Evolutionary conservation across 2,888 invertebrate species (phyloP), one percentile per base, ranked within the genome.

Genomic region (Cordilura impudica): DNA sequence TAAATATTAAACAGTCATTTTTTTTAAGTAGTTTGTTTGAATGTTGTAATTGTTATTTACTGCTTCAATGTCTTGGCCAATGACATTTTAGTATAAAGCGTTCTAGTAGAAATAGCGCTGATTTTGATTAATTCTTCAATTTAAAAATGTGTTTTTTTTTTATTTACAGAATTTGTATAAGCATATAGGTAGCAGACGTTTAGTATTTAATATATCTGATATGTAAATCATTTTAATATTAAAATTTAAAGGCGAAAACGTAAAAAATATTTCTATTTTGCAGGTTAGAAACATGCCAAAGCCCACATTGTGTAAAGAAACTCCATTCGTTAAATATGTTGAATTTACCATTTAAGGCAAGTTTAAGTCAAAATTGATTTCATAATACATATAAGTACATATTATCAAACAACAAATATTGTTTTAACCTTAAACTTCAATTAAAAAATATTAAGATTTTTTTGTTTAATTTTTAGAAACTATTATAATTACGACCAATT

Each of bases 41-140:
- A 39, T 35, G 35, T 35, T n/a, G 12, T 61, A 61, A 60, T 63
- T 54, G 12, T 61, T 69, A 60, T 63, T 54, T 39, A 58, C 14
- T 49, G 49, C 49, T 73, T 78, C 78, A 78, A 78, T 78, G 78
- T 47, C 78, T 78, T 78, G 78, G 78, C 58, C 78, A 78, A 78
- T 78, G 73, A 74, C 78, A 65, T 73, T 73, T 45, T 53, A 65
- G 73, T 51, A 65, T 14, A 19, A 67, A 78, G 66, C 63, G 72
- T 78, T n/a, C n/a, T n/a, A n/a, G 72, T 72, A 63, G 16, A 71
- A 71, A 49, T 54, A n/a, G 21, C 60, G 60, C 45, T 72, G 49
- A 49, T 18, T 39, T 18, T 21, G 23, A n/a, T 31, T 51, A 53
- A 47, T 49, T 8, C 12, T 39, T 21, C 3, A 23, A 16, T 16